Evolutionary conservation across 35 echinoderm and acorn worm genomes (phyloP), one percentile per base, ranked within the genome.

Genomic region (Acanthaster planci): DNA sequence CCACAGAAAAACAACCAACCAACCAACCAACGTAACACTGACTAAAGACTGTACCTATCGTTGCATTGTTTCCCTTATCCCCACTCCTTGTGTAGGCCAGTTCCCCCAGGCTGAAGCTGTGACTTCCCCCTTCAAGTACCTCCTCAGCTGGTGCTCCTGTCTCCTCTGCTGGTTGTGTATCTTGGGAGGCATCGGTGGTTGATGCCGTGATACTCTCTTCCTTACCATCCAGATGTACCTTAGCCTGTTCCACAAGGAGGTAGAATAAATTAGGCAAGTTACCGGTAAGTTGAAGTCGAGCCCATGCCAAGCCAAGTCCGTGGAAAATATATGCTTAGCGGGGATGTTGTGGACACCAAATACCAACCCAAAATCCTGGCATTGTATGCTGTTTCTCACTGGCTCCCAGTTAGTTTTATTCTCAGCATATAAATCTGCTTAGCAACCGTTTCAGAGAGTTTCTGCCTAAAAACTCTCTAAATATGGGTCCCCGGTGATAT

Each of bases 41-140:
- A 8, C 77, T 17, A 79, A 12, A 37, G 18, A 1, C 81, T 53
- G 80, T 57, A 97, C 95, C 95, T 78, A 97, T 93, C 78, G 93
- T 97, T 31, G 84, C 56, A 76, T 88, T 90, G 52, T 97, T 93
- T 27, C 84, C 96, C 44, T 99, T 99, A 29, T 94, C 92, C 12
- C 96, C 96, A 85, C 96, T 99, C 44, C 96, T 90, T 27, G 96
- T 90, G 77, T 99, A 99, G 23, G 96, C 96, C 47, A 99, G 84
- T 31, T 99, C 88, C 7, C 88, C 92, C 12, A 99, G 75, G 8
- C 84, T 91, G 72, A 78, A 99, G 18, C 67, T 85, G 51, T 52
- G 59, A 38, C 67, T 39, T 3, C 95, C 95, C 42, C 76, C 68
- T 77, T 88, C 75, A 36, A 92, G 39, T 19, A 52, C 76, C 35